Conservation (phyloP, 2,113 vertebrate genomes). For the Platycercus adscitus region DNA sequence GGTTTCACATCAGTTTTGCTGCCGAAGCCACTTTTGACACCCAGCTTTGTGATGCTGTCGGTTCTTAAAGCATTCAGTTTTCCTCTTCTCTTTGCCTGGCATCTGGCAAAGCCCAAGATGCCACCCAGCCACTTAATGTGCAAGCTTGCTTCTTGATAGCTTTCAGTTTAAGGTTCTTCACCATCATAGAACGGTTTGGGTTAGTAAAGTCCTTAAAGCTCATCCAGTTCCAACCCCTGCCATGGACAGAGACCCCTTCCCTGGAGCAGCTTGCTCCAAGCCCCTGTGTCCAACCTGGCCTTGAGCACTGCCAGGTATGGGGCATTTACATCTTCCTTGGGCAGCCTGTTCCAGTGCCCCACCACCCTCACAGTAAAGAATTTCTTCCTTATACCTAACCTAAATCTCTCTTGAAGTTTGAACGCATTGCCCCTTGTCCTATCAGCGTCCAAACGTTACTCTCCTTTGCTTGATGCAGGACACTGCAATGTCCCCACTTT, state of each 20-base stretch:
- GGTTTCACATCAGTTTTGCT: neutral
- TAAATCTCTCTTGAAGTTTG: neutral
- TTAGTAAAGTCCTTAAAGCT: neutral
- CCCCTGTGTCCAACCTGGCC: fast-evolving
- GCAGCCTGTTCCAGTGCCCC: neutral
- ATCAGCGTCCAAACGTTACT: neutral
- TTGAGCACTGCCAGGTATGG: neutral
- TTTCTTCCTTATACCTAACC: neutral
- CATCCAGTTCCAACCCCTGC: neutral
- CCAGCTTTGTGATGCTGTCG: fast-evolving
- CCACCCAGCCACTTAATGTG: no score
- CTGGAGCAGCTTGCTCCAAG: neutral
- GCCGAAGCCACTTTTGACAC: neutral
- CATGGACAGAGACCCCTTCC: neutral
- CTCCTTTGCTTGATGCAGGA: neutral
- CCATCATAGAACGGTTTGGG: neutral
- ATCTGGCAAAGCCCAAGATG: neutral
- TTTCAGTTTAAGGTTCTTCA: neutral
- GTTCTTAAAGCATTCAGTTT: neutral
- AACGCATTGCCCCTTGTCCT: neutral
- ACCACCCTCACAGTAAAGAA: neutral
- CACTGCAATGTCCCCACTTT: neutral
- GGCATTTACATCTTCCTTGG: neutral
- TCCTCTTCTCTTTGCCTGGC: neutral
- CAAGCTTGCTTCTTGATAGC: neutral